Conservation (phyloP, 2,113 vertebrate species). For the Garra rufa region DNA sequence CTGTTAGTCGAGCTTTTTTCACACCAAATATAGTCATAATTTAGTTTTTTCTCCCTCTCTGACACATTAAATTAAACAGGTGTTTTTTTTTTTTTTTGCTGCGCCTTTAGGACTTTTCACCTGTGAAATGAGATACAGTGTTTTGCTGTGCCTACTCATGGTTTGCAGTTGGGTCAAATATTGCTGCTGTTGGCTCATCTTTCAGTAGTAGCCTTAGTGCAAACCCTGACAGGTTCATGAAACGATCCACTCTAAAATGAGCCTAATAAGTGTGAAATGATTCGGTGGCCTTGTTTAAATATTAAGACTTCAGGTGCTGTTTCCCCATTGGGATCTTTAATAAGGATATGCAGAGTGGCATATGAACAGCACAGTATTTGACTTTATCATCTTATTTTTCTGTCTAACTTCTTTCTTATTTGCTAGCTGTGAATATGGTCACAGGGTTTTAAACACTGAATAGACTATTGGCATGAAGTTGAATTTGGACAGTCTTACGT, state of each 20-base stretch:
- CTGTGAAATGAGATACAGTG: neutral
- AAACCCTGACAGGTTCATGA: neutral
- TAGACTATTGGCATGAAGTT: neutral
- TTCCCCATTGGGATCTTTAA: neutral
- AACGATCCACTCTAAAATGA: neutral
- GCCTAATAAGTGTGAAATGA: neutral
- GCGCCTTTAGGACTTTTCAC: neutral
- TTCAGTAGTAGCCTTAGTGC: neutral
- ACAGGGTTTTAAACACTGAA: neutral
- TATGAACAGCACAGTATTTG: neutral
- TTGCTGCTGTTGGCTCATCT: neutral
- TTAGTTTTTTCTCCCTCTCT: neutral
- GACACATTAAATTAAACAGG: neutral
- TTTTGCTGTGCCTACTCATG: neutral
- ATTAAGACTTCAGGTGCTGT: neutral
- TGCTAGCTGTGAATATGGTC: neutral
- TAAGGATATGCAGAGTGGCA: neutral
- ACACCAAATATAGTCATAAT: neutral
- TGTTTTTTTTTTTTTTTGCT: neutral
- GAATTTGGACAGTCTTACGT: neutral
- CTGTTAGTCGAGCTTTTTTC: neutral
- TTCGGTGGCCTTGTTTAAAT: constrained; percentile 1
- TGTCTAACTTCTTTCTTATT: neutral
- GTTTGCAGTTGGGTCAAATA: constrained; percentile 11
- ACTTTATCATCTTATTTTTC: neutral